phyloP scores from a whole-genome alignment of 2,113 vertebrate species.

The Cephalopholis sonnerati region DNA sequence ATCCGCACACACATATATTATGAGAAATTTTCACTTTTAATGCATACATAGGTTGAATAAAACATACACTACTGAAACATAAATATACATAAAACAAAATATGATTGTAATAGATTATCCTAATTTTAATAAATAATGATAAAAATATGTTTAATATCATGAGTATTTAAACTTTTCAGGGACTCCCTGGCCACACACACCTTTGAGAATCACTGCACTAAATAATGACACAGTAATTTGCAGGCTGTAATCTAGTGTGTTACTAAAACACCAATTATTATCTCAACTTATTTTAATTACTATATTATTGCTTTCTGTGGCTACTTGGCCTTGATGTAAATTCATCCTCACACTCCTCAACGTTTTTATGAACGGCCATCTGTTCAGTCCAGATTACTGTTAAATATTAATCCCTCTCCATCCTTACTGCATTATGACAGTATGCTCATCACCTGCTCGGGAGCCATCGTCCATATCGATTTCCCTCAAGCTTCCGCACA shows the following conservation, averaged over 20 bases:
- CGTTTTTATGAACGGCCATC: slow-evolving; percentile 51
- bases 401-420: slow-evolving; percentile 63
- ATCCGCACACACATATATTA: too few relatives aligned
- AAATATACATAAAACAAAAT: too few relatives aligned
- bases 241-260: neutral
- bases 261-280: slow-evolving; percentile 5
- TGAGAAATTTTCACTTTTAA: too few relatives aligned
- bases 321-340: slow-evolving; percentile 33
- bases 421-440: slow-evolving; percentile 61
- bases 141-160: too few relatives aligned
- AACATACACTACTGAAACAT: too few relatives aligned
- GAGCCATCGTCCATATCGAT: slow-evolving; percentile 59
- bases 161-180: too few relatives aligned
- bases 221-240: neutral
- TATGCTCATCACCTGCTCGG: slow-evolving; percentile 62
- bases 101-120: too few relatives aligned
- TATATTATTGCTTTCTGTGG: slow-evolving; percentile 19
- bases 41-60: too few relatives aligned
- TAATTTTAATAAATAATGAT: too few relatives aligned
- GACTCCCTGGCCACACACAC: too few relatives aligned
- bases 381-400: slow-evolving; percentile 58
- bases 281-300: slow-evolving; percentile 20
- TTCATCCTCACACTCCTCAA: slow-evolving; percentile 18
- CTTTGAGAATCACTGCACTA: neutral
- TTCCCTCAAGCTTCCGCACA: slow-evolving; percentile 63